These are phyloP conservation scores for Horisme vitalbata DNA, from an alignment of 2,888 invertebrate genomes.

Conservation along the genomic window DNA sequence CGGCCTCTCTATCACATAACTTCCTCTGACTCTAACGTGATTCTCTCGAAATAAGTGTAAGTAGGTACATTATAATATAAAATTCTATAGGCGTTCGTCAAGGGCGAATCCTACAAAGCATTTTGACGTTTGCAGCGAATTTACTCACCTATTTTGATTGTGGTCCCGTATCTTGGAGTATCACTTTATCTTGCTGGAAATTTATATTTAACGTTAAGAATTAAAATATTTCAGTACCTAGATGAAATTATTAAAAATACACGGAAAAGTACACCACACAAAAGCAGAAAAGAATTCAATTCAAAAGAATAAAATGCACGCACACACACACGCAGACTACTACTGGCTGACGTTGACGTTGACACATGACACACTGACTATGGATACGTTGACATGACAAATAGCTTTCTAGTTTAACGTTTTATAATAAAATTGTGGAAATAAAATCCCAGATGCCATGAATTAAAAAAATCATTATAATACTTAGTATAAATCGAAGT, in stretches of 20 bases:
- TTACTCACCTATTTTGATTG: constrained; percentile 48
- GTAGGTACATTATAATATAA: constrained; percentile 18
- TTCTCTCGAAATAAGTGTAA: constrained; percentile 9
- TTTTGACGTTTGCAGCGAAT: constrained; percentile 42
- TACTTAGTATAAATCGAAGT: no score
- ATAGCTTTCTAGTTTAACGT: no score
- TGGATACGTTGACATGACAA: no score
- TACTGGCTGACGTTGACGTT: no score
- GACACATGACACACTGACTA: no score
- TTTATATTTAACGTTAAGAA: constrained; percentile 26
- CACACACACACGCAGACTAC: no score
- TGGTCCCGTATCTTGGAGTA: constrained; percentile 31
- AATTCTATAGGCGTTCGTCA: constrained; percentile 41
- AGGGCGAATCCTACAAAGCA: constrained; percentile 52
- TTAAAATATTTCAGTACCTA: no score
- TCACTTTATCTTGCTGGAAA: constrained; percentile 31
- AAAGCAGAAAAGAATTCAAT: constrained; percentile 38
- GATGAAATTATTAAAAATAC: no score
- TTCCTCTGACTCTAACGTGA: neutral
- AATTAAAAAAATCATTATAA: no score
- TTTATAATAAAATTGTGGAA: no score
- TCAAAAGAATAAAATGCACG: constrained; percentile 30
- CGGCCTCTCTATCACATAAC: neutral
- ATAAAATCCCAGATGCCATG: no score
- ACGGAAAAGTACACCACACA: constrained; percentile 41